Base-by-base conservation (phyloP, 2,797 vertebrate genomes). In the Zalophus californianus region DNA sequence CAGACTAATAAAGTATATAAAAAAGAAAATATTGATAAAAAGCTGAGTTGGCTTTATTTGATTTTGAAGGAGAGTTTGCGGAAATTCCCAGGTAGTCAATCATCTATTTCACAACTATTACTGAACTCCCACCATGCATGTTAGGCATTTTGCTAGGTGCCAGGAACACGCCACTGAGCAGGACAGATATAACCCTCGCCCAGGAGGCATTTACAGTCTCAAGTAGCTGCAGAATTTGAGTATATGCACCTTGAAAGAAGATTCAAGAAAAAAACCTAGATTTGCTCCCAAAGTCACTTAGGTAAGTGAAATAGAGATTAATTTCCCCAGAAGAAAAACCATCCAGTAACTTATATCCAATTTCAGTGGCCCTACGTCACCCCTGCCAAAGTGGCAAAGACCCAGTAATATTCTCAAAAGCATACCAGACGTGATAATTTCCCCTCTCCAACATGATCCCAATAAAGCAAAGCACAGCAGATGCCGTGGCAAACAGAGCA, bases 21-120 rank as follows among this genome's bases (percentile, higher is more conserved):
- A 66, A 91, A 91, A 72, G 90, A 68, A 92, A 89, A 13, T 7
- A 72, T n/a, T 29, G 64, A 25, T 72, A 62, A 86, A 77, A 79
- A 77, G 38, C 5, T 13, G 7, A 82, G 44, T 79, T 85, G 72
- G 44, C 2, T 88, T 56, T 32, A 38, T 60, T 72, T 88, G 50
- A 62, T 41, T 87, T 62, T 35, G 68, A 94, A 94, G 72, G 66
- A 41, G 10, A 32, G 32, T 35, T 78, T 62, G 84, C 44, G 32
- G 27, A 66, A 50, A n/a, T 2, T 35, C 21, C 58, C 27, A 58
- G 21, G 9, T n/a, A 20, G 15, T 79, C 27, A 0, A 13, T 29
- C 16, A 35, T 4, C 44, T 20, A 10, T 60, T 70, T 78, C n/a
- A 41, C 6, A 41, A 52, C 38, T 62, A 32, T 7, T 41, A 72